Evolutionary conservation across 2,888 invertebrate genomes (phyloP).

Genomic region (Lapara coniferarum): DNA sequence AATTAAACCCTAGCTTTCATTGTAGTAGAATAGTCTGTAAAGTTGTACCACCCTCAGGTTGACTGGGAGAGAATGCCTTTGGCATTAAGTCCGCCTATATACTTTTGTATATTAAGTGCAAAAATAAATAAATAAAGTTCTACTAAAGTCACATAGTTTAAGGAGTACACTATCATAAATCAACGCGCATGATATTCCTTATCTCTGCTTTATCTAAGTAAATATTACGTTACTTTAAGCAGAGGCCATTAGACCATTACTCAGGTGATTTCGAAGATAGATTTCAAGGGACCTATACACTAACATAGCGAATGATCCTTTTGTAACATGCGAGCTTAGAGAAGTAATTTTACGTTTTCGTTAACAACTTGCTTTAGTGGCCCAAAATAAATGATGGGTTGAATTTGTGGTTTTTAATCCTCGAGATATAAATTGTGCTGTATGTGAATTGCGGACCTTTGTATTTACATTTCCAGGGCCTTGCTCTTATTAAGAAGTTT

Average conservation of each 20-base stretch:
- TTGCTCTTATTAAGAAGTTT: too few relatives aligned
- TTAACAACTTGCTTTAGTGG: slow-evolving; percentile 32
- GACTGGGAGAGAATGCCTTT: too few relatives aligned
- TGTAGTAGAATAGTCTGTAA: not conserved
- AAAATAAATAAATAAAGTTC: too few relatives aligned
- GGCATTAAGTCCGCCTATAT: too few relatives aligned
- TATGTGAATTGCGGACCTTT: not conserved
- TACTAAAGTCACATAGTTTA: not conserved
- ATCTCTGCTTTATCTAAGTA: slow-evolving; percentile 13
- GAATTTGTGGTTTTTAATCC: not conserved
- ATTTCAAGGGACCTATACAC: slow-evolving; percentile 10
- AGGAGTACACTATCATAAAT: not conserved
- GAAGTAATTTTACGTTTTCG: slow-evolving; percentile 35
- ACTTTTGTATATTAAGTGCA: too few relatives aligned
- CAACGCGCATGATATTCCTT: not conserved
- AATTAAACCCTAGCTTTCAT: not conserved
- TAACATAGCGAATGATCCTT: not conserved
- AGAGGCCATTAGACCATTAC: slow-evolving; percentile 14
- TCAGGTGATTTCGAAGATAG: slow-evolving; percentile 18
- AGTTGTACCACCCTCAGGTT: too few relatives aligned
- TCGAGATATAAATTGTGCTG: not conserved
- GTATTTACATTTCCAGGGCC: too few relatives aligned
- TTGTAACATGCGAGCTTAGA: slow-evolving; percentile 10
- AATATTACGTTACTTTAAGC: slow-evolving; percentile 15
- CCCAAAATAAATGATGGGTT: not conserved